These are phyloP conservation scores for Anadara kagoshimensis DNA, from an alignment of 1,140 invertebrate species.

Conservation along the genomic window DNA sequence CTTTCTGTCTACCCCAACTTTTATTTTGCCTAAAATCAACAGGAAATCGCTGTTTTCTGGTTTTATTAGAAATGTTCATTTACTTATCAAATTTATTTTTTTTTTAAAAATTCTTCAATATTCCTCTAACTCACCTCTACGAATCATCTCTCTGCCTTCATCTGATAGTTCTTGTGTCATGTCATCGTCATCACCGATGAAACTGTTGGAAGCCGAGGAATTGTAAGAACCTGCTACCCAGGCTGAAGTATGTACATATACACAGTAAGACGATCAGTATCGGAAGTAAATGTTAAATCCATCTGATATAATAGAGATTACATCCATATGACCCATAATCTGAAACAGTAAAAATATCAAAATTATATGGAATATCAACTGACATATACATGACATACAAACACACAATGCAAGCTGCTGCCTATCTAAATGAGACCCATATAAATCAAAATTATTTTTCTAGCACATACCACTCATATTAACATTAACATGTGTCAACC, in stretches of 20 bases:
- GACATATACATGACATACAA: background rate
- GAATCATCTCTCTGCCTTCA: conserved; percentile 92
- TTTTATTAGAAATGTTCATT: background rate
- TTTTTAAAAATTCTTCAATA: background rate
- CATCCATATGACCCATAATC: conserved; percentile 99
- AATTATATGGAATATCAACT: background rate
- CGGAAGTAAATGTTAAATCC: conserved; percentile 99
- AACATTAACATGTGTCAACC: no score
- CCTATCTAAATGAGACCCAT: no score
- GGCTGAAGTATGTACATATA: conserved; percentile 94
- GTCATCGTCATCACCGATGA: conserved; percentile 88
- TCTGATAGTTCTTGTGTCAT: conserved; percentile 94
- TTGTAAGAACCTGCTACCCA: conserved; percentile 92
- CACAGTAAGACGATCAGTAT: conserved; percentile 96
- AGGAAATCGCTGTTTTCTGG: no score
- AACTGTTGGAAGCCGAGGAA: conserved; percentile 97
- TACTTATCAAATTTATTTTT: background rate
- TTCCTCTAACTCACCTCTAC: conserved; percentile 73
- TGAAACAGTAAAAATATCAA: conserved; percentile 70
- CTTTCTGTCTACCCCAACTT: no score
- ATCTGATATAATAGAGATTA: conserved; percentile 96
- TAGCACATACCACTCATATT: no score
- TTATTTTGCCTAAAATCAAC: no score
- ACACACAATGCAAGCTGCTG: no score
- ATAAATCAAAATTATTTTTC: no score